These are phyloP conservation scores for Hippocampus comes DNA, from an alignment of 2,113 vertebrate species.

Conservation along the genomic window DNA sequence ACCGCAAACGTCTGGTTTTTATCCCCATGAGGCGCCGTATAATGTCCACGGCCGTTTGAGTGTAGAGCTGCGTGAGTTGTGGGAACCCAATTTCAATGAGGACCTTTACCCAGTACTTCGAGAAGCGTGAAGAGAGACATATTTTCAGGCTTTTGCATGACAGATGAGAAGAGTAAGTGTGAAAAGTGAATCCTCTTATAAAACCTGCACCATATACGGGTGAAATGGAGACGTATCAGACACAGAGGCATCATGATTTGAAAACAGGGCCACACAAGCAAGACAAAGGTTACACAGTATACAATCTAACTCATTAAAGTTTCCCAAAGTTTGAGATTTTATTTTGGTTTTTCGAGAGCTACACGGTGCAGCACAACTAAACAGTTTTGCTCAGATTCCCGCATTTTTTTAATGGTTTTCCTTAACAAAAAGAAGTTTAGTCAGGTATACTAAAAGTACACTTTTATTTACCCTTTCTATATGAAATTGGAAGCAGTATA, in stretches of 20 bases:
- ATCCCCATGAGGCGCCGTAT: constrained; percentile 38
- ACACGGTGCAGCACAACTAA: no score
- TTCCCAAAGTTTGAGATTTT: no score
- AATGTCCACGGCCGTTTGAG: constrained; percentile 29
- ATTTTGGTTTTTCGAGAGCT: no score
- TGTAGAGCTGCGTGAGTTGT: constrained; percentile 25
- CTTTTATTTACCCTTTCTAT: no score
- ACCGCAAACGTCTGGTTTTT: constrained; percentile 39
- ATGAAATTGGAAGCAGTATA: no score
- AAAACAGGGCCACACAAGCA: not conserved
- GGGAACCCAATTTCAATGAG: constrained; percentile 42
- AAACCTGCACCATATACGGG: constrained; percentile 15
- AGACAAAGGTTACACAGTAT: no score
- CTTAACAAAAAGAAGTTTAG: no score
- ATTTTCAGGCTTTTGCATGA: constrained; percentile 18
- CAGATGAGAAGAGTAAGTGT: constrained; percentile 15
- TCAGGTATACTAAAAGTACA: no score
- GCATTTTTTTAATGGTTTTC: no score
- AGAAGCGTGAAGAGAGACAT: constrained; percentile 33
- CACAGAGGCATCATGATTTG: not conserved
- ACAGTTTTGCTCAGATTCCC: no score
- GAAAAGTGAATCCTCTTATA: constrained; percentile 13
- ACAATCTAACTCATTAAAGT: no score
- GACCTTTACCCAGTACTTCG: constrained; percentile 36
- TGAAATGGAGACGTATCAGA: constrained; percentile 15